Percentiles rank a stretch among this genome's conserved stretches.
Evolutionary conservation across 1,140 invertebrate genomes (phyloP).

Genomic region (Cyphomyrmex costatus): DNA sequence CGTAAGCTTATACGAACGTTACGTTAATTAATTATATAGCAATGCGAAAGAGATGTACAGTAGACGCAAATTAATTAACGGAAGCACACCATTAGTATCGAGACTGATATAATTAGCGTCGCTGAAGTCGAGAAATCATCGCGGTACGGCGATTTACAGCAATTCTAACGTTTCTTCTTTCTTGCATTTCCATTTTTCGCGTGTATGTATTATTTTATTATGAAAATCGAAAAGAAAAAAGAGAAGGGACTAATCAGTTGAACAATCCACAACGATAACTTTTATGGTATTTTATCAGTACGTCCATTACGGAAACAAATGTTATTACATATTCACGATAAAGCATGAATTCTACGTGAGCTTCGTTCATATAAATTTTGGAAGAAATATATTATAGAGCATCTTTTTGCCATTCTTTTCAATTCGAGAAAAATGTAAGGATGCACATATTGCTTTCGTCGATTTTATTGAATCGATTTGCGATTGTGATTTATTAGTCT

Average conservation of each 20-base stretch:
- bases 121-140: background rate
- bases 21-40: conserved; percentile 61
- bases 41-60: conserved; percentile 20
- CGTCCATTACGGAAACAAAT: conserved; percentile 21
- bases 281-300: background rate
- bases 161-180: conserved; percentile 4
- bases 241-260: background rate
- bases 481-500: background rate
- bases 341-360: conserved; percentile 42
- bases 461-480: background rate
- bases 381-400: background rate
- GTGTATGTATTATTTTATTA: conserved; percentile 3
- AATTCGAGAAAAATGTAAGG: background rate
- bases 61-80: conserved; percentile 70
- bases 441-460: background rate
- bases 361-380: conserved; percentile 22
- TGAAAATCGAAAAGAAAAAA: background rate
- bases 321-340: conserved; percentile 57
- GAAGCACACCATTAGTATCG: conserved; percentile 12
- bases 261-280: background rate
- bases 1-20: conserved; percentile 39
- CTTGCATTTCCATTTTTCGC: background rate
- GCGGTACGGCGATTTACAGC: background rate
- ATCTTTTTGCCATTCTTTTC: background rate
- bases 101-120: conserved; percentile 59